Base-by-base conservation (phyloP, 2,888 invertebrate genomes). In the Catotricha subobsoleta region DNA sequence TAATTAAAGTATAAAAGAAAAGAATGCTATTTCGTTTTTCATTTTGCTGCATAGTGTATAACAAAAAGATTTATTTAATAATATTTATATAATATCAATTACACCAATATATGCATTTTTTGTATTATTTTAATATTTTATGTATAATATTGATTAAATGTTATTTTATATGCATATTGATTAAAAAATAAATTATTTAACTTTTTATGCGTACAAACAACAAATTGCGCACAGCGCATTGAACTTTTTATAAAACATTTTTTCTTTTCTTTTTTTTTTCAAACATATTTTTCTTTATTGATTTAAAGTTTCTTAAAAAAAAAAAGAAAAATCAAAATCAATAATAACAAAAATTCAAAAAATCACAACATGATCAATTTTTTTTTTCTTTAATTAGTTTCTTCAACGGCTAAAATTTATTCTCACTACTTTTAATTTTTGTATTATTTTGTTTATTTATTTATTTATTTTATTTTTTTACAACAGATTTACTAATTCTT, bases 11-110 rank as follows among this genome's bases (percentile, higher is more conserved):
- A n/a, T n/a, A n/a, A n/a, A n/a, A n/a, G n/a, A 33, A 33, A 16
- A 9, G 10, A 33, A 16, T 18, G 10, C 15, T 16, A 33, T 33
- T 33, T 33, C 10, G 13, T 33, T 33, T 33, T 33, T 33, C 33
- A 33, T 33, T 33, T 33, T 33, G 33, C 33, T 33, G 33, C 33
- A 33, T 33, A 33, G 33, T 33, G 33, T 33, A 33, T 33, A 33
- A 33, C 33, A 33, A 33, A 33, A 33, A 33, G 33, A 33, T 33
- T 33, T 33, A 33, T 33, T 33, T 33, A 33, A 16, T 16, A 33
- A 16, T 16, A 33, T n/a, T n/a, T n/a, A n/a, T 33, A 33, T 33
- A 33, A 33, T 33, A 33, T 33, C 33, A 16, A 33, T 33, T 33
- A 33, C 33, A 33, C 33, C 33, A 33, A 33, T 16, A 33, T 33